Evolutionary conservation across 2,888 invertebrate genomes (phyloP), one percentile per base, ranked within the genome.

Genomic region (Amblyjoppa fuscipennis): DNA sequence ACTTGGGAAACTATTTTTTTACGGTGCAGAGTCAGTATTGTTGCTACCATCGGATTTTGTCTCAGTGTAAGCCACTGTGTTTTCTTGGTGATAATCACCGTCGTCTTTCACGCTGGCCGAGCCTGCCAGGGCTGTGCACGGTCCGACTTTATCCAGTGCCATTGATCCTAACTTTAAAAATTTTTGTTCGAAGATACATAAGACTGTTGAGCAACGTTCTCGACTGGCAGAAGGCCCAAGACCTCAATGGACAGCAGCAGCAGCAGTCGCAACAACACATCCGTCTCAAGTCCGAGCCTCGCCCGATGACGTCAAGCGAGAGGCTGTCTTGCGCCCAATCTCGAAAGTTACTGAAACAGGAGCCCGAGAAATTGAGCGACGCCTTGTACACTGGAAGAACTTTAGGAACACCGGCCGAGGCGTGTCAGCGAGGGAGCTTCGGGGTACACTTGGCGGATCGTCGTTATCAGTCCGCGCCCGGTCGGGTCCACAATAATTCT

Each of bases 161-260:
- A 5, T 20, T 70, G 41, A 6, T 31, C 41, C 16, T 20, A 49
- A 31, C 34, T 56, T n/a, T 16, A 31, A n/a, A n/a, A 16, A 59
- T 49, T 75, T 45, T 38, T 74, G 28, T 69, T 92, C 90, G 68
- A 93, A 97, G 97, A 91, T 99, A 99, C 94, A 99, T 99, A 87
- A 96, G 97, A 73, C 95, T 99, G 0, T 95, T 99, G 34, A 97
- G 96, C 85, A 97, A 97, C 92, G 98, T 99, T 0, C 93, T 99
- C 13, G 98, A 98, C 91, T 99, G 98, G 98, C 99, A 99, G 94
- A 97, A 95, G 87, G 71, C 92, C 90, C 16, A 95, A 93, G 64
- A 92, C 7, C 90, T 89, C 16, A 92, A 90, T 66, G 90, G 89
- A 13, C 81, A 69, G 25, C 64, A 74, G n/a, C 81, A 81, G 25